Evolutionary conservation across 2,888 invertebrate genomes (phyloP).

Genomic region (Caenorhabditis becei): DNA sequence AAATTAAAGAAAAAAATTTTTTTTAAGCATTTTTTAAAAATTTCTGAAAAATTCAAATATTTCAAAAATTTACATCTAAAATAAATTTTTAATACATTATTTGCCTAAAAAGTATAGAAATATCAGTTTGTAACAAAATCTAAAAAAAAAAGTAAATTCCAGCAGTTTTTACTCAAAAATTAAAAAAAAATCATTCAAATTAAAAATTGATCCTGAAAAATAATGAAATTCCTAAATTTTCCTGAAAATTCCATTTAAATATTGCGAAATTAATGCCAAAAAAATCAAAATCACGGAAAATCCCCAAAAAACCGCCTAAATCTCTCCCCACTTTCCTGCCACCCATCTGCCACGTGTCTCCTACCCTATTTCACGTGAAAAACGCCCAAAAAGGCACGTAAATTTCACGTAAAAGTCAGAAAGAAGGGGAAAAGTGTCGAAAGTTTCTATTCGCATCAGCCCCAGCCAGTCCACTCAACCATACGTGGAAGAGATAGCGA

Average conservation of each 20-base stretch:
- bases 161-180: no score
- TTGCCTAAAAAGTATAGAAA: no score
- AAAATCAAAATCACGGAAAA: neutral
- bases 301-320: neutral
- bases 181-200: neutral
- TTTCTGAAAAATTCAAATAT: neutral
- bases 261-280: neutral
- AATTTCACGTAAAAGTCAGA: neutral
- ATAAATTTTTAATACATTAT: no score
- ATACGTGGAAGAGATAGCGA: conserved; percentile 10
- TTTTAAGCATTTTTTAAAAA: neutral
- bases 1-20: neutral
- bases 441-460: neutral
- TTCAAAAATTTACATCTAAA: no score
- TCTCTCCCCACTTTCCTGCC: neutral
- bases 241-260: no score
- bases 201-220: neutral
- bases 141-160: no score
- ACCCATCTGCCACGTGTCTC: no score
- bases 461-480: neutral
- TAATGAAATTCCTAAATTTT: neutral
- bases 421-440: no score
- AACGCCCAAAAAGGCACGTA: neutral
- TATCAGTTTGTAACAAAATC: no score
- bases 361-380: no score